Conservation (phyloP, 2,797 vertebrate species). For the Poecilia velifera region DNA sequence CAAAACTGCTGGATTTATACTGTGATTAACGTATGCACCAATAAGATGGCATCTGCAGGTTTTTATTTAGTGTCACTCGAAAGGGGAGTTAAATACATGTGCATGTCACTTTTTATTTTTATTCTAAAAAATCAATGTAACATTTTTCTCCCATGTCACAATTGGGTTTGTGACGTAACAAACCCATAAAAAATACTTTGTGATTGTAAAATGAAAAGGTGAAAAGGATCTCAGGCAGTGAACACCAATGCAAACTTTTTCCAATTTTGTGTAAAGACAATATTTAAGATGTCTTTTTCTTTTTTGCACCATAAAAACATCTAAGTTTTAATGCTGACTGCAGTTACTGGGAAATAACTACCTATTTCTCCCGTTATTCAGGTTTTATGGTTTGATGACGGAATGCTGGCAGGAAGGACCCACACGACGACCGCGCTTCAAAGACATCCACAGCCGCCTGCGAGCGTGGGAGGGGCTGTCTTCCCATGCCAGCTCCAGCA, state of each 20-base stretch:
- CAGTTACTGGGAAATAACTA: background rate
- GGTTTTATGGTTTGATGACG: constrained; percentile 94
- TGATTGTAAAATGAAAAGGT: background rate
- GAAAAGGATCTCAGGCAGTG: background rate
- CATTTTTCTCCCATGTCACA: background rate
- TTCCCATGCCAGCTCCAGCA: constrained; percentile 95
- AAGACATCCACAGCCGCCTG: constrained; percentile 91
- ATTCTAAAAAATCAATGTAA: background rate
- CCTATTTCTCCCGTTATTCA: constrained; percentile 28
- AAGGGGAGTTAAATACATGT: background rate
- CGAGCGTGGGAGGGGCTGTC: constrained; percentile 96
- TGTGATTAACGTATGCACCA: background rate
- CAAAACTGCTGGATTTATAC: background rate
- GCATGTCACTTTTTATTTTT: background rate
- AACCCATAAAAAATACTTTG: background rate
- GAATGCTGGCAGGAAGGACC: constrained; percentile 98
- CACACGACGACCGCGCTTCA: constrained; percentile 90
- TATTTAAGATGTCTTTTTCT: background rate
- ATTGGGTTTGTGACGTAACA: background rate
- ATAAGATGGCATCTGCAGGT: background rate
- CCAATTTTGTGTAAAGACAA: background rate
- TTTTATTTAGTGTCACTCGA: background rate
- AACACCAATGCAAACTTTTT: background rate
- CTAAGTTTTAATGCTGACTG: background rate
- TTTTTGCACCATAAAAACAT: background rate